Base-by-base conservation (phyloP, 2,797 vertebrate genomes). In the Psittacula derbiana region DNA sequence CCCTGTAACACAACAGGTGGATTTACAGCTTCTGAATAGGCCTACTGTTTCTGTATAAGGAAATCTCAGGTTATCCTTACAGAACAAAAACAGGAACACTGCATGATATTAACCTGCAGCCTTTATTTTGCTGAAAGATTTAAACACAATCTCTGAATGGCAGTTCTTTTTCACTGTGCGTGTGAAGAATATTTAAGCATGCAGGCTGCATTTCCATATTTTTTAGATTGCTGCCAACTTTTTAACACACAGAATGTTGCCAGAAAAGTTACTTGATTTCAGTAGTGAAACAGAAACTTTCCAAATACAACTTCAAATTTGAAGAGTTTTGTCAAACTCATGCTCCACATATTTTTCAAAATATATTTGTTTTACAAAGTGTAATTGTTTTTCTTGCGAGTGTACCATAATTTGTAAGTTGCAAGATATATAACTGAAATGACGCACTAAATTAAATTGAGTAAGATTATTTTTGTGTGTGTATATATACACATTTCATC, bases 1-100 rank as follows among this genome's bases (percentile, higher is more conserved):
- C 78, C 47, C 71, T 91, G 78, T 96, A 94, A 96, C 93, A 97
- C 97, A 98, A 97, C 97, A 98, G 97, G 98, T 98, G 98, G 97
- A 98, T 97, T 97, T 96, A 96, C 92, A 91, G 89, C 57, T 80
- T 91, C 96, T 98, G 97, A 98, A 99, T 97, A 96, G 97, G 94
- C 61, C 89, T 95, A 97, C 98, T 98, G 98, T 98, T 98, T 86
- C 27, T 62, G 91, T 76, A 96, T 96, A 97, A 94, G 93, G 93
- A 98, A 97, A 97, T 95, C 90, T 97, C 94, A 85, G 92, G 93
- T 95, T 96, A 95, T 95, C 88, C 97, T 93, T 83, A 84, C 62
- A 88, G 94, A 91, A 97, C 95, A 95, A 98, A 97, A 97, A 79
- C 84, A 96, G 96, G 90, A 97, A 97, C 75, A 93, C 93, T 80